A percentile compares a stretch with the other conserved stretches of the same genome.
Evolutionary conservation across 2,113 vertebrate species (phyloP).

Genomic region (Gadus chalcogrammus): DNA sequence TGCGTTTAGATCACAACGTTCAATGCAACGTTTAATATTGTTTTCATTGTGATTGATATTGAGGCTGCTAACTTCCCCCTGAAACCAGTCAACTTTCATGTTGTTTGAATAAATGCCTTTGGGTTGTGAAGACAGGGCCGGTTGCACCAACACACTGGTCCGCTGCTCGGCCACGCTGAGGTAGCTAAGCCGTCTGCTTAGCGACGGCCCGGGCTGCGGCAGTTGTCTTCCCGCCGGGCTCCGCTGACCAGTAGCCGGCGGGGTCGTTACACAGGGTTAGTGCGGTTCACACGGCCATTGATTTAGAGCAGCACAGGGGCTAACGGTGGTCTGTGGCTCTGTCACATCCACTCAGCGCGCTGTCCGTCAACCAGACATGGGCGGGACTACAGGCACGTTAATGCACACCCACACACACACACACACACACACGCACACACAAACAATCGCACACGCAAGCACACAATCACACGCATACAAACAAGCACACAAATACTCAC

Average conservation of each 20-base stretch:
- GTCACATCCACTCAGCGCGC: constrained; percentile 33
- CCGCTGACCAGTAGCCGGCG: background rate
- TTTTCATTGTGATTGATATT: too few relatives aligned
- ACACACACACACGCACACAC: background rate
- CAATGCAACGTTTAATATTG: too few relatives aligned
- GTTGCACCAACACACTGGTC: too few relatives aligned
- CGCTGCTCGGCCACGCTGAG: background rate
- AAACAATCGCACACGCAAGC: background rate
- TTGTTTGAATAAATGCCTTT: too few relatives aligned
- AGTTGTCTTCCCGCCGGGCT: background rate
- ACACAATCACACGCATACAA: background rate
- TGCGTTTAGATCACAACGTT: too few relatives aligned
- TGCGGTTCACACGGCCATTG: constrained; percentile 36
- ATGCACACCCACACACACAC: constrained; percentile 9
- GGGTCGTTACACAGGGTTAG: constrained; percentile 39
- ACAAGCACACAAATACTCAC: too few relatives aligned
- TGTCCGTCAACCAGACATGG: background rate
- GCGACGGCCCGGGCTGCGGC: background rate
- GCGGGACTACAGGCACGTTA: background rate
- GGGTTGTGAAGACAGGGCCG: too few relatives aligned
- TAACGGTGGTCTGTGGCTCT: constrained; percentile 38
- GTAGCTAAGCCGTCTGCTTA: constrained; percentile 37
- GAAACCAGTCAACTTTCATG: too few relatives aligned
- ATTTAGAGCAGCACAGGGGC: constrained; percentile 29
- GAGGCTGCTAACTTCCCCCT: too few relatives aligned